Conservation (phyloP, 2,797 vertebrate species). For the Takifugu rubripes region DNA sequence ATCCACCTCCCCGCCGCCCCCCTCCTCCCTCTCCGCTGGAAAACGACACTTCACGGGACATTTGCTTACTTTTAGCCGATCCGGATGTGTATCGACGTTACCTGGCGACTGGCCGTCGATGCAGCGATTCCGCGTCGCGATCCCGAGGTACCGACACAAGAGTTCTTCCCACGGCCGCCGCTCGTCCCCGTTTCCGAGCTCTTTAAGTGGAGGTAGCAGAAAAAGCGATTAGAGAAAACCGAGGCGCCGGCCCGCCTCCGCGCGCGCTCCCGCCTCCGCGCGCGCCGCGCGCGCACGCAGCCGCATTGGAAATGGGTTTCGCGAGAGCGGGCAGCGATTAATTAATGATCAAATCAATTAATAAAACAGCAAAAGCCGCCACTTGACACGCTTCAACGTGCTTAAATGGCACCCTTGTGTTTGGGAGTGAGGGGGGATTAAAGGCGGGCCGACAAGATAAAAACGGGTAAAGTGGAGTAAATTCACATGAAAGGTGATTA, state of each 20-base stretch:
- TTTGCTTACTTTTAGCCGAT: constrained; percentile 63
- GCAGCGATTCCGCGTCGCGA: constrained; percentile 69
- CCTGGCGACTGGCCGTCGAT: constrained; percentile 77
- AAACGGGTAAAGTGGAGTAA: no score
- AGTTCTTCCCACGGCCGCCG: constrained; percentile 64
- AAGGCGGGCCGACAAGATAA: no score
- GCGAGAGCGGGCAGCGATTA: constrained; percentile 8
- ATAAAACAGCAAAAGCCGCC: no score
- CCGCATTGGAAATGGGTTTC: constrained; percentile 29
- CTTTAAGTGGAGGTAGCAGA: constrained; percentile 73
- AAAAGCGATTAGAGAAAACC: constrained; percentile 68
- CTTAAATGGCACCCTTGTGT: no score
- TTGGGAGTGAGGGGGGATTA: no score
- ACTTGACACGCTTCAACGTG: no score
- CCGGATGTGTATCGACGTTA: constrained; percentile 52
- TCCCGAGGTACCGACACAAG: constrained; percentile 52
- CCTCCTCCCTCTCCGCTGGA: constrained; percentile 52
- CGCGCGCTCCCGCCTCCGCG: constrained; percentile 68
- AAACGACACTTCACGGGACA: constrained; percentile 76
- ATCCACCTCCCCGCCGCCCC: constrained; percentile 30
- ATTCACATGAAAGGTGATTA: no score
- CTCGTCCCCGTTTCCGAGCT: constrained; percentile 75
- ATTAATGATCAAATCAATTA: not conserved
- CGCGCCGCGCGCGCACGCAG: constrained; percentile 59
- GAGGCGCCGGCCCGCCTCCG: constrained; percentile 79